Percentiles rank a stretch among this genome's conserved stretches.
Evolutionary conservation across 2,797 vertebrate genomes (phyloP).

Genomic region (Propithecus perrieri): DNA sequence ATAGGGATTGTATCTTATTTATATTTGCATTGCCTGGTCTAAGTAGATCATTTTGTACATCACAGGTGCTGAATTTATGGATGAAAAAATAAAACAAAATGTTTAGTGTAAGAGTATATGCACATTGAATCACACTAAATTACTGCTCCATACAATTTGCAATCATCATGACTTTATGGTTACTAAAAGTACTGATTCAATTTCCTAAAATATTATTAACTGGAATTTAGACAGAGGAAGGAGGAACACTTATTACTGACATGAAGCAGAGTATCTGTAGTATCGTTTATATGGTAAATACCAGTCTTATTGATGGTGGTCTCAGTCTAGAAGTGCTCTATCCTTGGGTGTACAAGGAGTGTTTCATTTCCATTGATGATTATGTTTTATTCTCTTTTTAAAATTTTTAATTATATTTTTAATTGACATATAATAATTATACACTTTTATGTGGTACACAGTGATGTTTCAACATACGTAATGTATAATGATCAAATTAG

Average conservation of each 20-base stretch:
- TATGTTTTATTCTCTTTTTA: neutral
- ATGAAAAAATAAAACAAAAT: constrained; percentile 33
- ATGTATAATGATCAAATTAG: no score
- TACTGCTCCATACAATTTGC: neutral
- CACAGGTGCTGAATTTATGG: neutral
- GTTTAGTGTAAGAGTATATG: neutral
- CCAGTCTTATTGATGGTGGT: neutral
- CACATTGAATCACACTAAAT: neutral
- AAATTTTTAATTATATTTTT: neutral
- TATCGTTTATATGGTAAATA: neutral
- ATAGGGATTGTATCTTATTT: neutral
- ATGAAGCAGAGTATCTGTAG: neutral
- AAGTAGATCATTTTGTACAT: neutral
- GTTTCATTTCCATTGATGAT: neutral
- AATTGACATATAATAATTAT: neutral
- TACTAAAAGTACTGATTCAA: neutral
- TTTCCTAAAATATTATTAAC: neutral
- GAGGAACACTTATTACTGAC: neutral
- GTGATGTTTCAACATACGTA: neutral
- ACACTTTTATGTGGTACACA: neutral
- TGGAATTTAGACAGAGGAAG: neutral
- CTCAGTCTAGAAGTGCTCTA: neutral
- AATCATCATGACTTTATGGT: neutral
- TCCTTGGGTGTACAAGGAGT: neutral
- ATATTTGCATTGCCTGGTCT: neutral